Conservation (phyloP, 2,113 vertebrate species). For the Ictalurus punctatus region DNA sequence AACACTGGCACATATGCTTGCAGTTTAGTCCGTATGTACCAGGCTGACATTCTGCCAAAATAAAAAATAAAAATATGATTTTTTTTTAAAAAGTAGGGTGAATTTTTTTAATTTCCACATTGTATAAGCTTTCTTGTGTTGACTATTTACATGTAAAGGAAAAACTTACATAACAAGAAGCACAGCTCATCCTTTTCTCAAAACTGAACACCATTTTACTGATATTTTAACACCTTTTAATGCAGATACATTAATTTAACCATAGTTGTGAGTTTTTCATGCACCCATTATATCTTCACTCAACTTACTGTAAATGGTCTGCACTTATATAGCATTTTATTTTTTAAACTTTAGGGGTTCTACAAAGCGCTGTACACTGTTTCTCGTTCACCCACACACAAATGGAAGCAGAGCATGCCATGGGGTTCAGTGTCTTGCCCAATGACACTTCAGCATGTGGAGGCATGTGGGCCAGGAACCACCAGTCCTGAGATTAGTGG, state of each 20-base stretch:
- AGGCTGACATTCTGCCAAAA: conserved; percentile 76
- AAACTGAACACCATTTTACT: neutral
- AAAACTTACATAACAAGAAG: neutral
- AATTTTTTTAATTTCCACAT: neutral
- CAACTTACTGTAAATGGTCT: neutral
- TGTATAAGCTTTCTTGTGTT: neutral
- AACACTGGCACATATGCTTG: conserved; percentile 78
- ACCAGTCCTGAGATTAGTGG: no score
- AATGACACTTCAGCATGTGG: no score
- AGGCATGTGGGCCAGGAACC: no score
- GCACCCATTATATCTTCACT: neutral
- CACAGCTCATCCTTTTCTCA: neutral
- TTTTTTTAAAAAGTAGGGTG: neutral
- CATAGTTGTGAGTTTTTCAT: neutral
- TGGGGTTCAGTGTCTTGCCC: no score
- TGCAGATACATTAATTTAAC: neutral
- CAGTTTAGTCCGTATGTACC: conserved; percentile 85
- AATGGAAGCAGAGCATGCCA: no score
- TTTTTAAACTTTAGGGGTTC: no score
- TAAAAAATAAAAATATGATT: neutral
- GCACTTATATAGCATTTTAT: no score
- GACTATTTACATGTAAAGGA: neutral
- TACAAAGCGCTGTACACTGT: no score
- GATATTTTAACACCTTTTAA: neutral
- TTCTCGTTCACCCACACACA: no score